Conservation (phyloP, 1,140 invertebrate genomes). For the Macrocentrus cingulum region DNA sequence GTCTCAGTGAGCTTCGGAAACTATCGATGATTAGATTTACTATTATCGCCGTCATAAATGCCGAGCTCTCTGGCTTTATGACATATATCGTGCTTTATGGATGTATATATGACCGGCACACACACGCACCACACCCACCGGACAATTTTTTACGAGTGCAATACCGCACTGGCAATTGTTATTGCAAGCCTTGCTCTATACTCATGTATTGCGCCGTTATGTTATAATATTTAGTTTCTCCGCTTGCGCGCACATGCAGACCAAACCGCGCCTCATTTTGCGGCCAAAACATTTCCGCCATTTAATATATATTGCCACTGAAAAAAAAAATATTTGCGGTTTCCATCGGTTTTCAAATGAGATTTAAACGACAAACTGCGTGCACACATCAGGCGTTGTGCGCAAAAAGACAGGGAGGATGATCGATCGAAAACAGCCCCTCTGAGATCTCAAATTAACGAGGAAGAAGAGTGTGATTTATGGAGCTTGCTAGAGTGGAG, state of each 20-base stretch:
- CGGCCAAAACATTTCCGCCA: constrained; percentile 4
- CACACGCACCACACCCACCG: constrained; percentile 10
- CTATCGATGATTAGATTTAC: constrained; percentile 25
- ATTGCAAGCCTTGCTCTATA: background rate
- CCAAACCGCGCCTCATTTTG: constrained; percentile 2
- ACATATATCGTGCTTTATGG: background rate
- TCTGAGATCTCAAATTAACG: constrained; percentile 16
- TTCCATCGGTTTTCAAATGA: too few species aligned
- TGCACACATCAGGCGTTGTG: too few species aligned
- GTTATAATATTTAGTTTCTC: constrained; percentile 4
- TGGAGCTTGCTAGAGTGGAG: background rate
- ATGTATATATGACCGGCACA: background rate
- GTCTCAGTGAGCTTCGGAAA: background rate
- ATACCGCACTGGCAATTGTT: constrained; percentile 5
- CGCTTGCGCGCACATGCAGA: background rate
- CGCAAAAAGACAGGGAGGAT: background rate
- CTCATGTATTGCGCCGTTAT: background rate
- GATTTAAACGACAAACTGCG: too few species aligned
- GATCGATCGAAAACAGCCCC: constrained; percentile 6
- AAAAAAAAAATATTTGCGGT: too few species aligned
- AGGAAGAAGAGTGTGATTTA: constrained; percentile 17
- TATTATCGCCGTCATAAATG: constrained; percentile 24
- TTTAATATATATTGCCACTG: too few species aligned
- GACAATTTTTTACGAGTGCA: constrained; percentile 8
- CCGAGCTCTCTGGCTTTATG: constrained; percentile 10